Base-by-base conservation (phyloP, 2,797 vertebrate species). In the Danio jaintianensis region DNA sequence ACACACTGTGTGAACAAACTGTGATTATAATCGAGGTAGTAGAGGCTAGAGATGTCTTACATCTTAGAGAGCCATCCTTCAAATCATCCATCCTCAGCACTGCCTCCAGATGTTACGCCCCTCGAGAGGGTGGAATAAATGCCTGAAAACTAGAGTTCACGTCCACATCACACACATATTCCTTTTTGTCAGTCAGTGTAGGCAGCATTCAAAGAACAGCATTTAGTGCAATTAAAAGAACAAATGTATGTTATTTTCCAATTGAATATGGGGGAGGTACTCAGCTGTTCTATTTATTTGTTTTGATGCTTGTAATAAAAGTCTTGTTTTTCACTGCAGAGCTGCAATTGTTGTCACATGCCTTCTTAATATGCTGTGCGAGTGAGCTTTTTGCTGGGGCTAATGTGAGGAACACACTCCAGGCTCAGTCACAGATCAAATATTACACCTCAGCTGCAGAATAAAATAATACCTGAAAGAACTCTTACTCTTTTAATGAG, bases 311-410 rank as follows among this genome's bases (percentile, higher is more conserved):
- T 53, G 47, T 43, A 52, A 42, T 53, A 75, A 53, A 12, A 64
- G 42, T 75, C 48, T 43, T 16, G 0, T 11, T 40, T 13, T 64
- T 53, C 47, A 53, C 73, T 59, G 63, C 38, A 42, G 36, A 50
- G 5, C 29, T 22, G 8, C n/a, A 64, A 75, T 75, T 10, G 48
- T 61, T 64, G 47, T 53, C 61, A 64, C 7, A 42, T 3, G 36
- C n/a, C 73, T 52, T 64, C 29, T 75, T 43, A 75, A 53, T 38
- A 75, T 53, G 38, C 61, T 18, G 59, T 20, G 36, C 59, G 20
- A 50, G 7, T 11, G 10, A 38, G 11, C 16, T 6, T 16, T 13
- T 52, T 50, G 45, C 50, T 48, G 71, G 16, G 18, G 7, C 7
- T 66, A 8, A 66, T 67, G 20, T 48, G 45, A 67, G 13, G 7